Evolutionary conservation across 1,140 invertebrate genomes (phyloP).

Genomic region (Leptestheria dahalacensis): DNA sequence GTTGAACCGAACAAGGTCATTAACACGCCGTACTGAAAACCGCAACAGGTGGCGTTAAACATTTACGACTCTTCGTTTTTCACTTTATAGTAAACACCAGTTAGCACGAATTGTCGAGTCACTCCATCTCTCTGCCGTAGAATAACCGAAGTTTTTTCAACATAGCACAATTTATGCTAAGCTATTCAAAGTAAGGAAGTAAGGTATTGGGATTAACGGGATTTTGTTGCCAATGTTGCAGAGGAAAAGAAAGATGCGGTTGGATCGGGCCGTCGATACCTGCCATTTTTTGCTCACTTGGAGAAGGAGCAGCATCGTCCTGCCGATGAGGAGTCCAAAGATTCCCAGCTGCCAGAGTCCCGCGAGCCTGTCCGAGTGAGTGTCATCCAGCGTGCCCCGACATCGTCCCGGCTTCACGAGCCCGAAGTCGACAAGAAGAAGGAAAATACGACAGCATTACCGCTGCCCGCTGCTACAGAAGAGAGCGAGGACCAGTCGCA

Average conservation of each 20-base stretch:
- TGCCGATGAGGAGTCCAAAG: neutral
- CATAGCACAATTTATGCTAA: too few relatives aligned
- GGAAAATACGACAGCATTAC: neutral
- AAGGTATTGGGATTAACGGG: neutral
- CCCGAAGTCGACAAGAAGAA: conserved; percentile 4
- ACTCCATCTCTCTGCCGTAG: too few relatives aligned
- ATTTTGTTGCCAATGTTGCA: neutral
- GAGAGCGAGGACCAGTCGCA: conserved; percentile 23
- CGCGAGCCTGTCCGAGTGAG: conserved; percentile 35
- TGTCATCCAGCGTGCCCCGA: conserved; percentile 63
- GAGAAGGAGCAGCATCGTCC: conserved; percentile 28
- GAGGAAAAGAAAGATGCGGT: neutral
- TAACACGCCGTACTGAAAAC: too few relatives aligned
- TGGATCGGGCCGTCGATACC: conserved; percentile 35
- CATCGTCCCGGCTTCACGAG: conserved; percentile 22
- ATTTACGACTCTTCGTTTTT: too few relatives aligned
- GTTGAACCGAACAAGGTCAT: too few relatives aligned
- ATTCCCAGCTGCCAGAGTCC: conserved; percentile 10
- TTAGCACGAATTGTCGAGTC: too few relatives aligned
- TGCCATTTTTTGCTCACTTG: conserved; percentile 11
- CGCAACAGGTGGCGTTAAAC: too few relatives aligned
- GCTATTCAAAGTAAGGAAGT: too few relatives aligned
- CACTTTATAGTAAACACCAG: too few relatives aligned
- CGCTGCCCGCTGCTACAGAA: neutral
- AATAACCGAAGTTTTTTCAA: too few relatives aligned